These are phyloP conservation scores for Anastrepha obliqua DNA, from an alignment of 1,140 invertebrate species.

Conservation along the genomic window DNA sequence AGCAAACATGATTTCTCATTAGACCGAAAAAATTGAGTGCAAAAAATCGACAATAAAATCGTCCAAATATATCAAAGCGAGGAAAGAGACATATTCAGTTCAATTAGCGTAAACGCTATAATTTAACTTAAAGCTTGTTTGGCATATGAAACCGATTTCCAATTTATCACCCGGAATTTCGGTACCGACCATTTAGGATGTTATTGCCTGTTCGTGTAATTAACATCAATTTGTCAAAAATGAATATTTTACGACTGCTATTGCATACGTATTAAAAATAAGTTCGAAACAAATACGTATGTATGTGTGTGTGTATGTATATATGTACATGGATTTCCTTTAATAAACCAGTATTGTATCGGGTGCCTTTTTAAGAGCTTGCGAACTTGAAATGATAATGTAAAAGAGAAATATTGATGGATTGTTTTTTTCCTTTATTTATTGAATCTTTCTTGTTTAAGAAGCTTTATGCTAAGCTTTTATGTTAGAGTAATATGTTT, in stretches of 20 bases:
- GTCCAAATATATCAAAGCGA: background rate
- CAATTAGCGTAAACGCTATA: constrained; percentile 46
- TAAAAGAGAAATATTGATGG: too few relatives aligned
- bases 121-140: constrained; percentile 49
- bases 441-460: too few relatives aligned
- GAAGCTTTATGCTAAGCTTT: too few relatives aligned
- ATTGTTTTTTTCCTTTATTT: too few relatives aligned
- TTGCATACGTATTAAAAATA: background rate
- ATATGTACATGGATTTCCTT: too few relatives aligned
- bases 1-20: background rate
- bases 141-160: constrained; percentile 38
- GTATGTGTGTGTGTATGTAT: background rate
- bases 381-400: too few relatives aligned
- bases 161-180: constrained; percentile 41
- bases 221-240: constrained; percentile 48
- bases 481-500: too few relatives aligned
- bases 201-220: constrained; percentile 16
- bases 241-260: background rate
- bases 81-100: background rate
- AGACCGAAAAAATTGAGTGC: background rate
- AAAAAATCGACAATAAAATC: background rate
- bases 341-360: too few relatives aligned
- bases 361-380: too few relatives aligned
- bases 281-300: background rate
- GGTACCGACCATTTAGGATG: constrained; percentile 26